Evolutionary conservation across 1,140 invertebrate genomes (phyloP).

Genomic region (Samia ricini): DNA sequence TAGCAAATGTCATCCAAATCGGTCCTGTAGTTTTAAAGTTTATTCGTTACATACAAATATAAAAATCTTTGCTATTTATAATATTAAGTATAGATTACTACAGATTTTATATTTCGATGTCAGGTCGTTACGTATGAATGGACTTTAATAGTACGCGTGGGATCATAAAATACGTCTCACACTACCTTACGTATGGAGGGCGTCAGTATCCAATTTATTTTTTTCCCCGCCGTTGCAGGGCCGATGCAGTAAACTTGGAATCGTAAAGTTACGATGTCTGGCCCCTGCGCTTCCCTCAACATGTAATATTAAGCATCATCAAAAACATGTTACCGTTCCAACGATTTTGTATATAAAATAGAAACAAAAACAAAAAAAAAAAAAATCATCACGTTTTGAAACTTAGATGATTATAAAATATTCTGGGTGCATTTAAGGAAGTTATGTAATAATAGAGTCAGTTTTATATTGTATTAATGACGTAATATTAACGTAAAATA

Average conservation of each 20-base stretch:
- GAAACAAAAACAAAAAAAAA: too few relatives aligned
- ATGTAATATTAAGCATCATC: conserved; percentile 23
- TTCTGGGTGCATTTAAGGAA: too few relatives aligned
- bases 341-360: too few relatives aligned
- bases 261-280: conserved; percentile 70
- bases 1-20: too few relatives aligned
- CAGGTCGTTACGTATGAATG: neutral
- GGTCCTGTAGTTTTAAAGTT: too few relatives aligned
- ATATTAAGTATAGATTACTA: too few relatives aligned
- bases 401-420: neutral
- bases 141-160: conserved; percentile 8
- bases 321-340: neutral
- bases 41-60: too few relatives aligned
- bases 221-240: conserved; percentile 66
- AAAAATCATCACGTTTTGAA: neutral
- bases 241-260: conserved; percentile 64
- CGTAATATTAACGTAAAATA: too few relatives aligned
- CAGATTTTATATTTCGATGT: too few relatives aligned
- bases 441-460: too few relatives aligned
- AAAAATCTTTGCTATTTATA: too few relatives aligned
- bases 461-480: too few relatives aligned
- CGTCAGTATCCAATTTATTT: conserved; percentile 72
- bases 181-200: conserved; percentile 32
- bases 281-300: conserved; percentile 48
- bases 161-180: conserved; percentile 11